phyloP scores from a whole-genome alignment of 2,797 vertebrate species.

The Sebastes baramenuke region DNA sequence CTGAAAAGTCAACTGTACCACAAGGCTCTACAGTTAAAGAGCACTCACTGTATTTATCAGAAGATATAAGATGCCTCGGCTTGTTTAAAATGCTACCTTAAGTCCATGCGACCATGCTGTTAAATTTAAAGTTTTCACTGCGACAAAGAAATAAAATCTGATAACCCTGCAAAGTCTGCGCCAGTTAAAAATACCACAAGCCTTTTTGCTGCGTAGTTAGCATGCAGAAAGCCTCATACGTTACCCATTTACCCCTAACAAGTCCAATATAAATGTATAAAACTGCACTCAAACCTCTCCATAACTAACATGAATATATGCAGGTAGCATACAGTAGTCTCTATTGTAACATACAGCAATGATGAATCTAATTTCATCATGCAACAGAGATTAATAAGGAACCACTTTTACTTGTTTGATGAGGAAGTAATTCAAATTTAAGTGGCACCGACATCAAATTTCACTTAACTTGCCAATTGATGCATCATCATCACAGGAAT shows the following conservation, averaged over 20 bases:
- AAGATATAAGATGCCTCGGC: not conserved
- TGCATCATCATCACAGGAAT: not conserved
- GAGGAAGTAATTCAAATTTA: not conserved
- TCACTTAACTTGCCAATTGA: not conserved
- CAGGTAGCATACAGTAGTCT: not conserved
- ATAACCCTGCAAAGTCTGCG: constrained; percentile 8
- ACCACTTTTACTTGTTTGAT: not conserved
- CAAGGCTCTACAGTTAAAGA: constrained; percentile 18
- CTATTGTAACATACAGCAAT: not conserved
- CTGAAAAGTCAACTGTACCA: constrained; percentile 24
- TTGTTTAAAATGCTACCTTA: not conserved
- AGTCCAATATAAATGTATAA: not conserved
- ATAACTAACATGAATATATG: not conserved
- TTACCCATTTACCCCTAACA: not conserved
- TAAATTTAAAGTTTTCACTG: not conserved
- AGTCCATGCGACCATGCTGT: not conserved
- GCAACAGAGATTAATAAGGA: not conserved
- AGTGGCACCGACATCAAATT: not conserved
- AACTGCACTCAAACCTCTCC: not conserved
- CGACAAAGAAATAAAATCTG: constrained; percentile 1
- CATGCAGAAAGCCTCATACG: not conserved
- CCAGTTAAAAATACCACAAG: constrained; percentile 1
- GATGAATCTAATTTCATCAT: not conserved
- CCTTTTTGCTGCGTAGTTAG: not conserved
- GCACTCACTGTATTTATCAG: constrained; percentile 11